Evolutionary conservation across 2,888 invertebrate species (phyloP).

Genomic region (Limnephilus auricula): DNA sequence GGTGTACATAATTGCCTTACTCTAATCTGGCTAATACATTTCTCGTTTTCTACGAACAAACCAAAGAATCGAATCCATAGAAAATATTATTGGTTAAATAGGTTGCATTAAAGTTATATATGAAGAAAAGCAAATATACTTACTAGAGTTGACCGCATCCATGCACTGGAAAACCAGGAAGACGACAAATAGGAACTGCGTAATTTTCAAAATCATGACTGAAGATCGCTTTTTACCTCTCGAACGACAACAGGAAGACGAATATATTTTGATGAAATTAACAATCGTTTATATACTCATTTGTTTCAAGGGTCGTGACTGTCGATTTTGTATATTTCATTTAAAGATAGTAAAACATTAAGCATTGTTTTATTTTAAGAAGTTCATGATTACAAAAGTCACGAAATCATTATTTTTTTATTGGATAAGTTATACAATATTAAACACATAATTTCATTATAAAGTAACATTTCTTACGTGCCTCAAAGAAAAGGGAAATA

Average conservation of each 20-base stretch:
- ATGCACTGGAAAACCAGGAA: neutral
- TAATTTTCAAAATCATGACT: neutral
- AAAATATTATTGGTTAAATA: neutral
- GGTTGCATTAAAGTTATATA: neutral
- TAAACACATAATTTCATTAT: neutral
- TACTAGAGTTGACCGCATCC: neutral
- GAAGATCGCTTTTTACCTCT: neutral
- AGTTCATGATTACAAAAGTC: neutral
- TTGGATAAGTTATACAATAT: neutral
- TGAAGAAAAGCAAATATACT: neutral
- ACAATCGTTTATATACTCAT: neutral
- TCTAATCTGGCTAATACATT: too few relatives aligned
- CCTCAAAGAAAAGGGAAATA: too few relatives aligned
- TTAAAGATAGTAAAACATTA: neutral
- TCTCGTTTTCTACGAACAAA: too few relatives aligned
- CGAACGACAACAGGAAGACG: neutral
- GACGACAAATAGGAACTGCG: neutral
- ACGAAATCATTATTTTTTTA: neutral
- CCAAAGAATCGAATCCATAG: too few relatives aligned
- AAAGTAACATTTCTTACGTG: neutral
- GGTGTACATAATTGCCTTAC: too few relatives aligned
- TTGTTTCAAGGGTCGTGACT: neutral
- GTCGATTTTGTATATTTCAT: neutral
- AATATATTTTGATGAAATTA: neutral
- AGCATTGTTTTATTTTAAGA: neutral